A percentile compares a stretch with the other conserved stretches of the same genome.
These are phyloP conservation scores for Pediacus dermestoides DNA, from an alignment of 2,888 invertebrate genomes.

Conservation along the genomic window DNA sequence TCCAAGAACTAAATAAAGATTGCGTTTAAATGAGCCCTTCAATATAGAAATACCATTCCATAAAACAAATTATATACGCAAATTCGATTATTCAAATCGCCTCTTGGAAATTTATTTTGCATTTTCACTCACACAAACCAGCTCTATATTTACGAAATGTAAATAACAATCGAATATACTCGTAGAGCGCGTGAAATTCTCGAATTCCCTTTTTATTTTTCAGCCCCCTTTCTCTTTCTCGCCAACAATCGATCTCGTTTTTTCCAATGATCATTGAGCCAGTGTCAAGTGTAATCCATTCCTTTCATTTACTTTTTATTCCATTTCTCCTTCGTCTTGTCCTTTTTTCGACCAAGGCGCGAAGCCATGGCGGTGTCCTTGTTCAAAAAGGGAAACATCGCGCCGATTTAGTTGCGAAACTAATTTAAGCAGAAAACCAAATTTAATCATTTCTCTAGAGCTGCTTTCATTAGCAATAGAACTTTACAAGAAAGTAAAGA, in stretches of 20 bases:
- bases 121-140: conserved; percentile 26
- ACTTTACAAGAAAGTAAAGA: conserved; percentile 46
- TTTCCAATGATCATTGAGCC: conserved; percentile 39
- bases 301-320: conserved; percentile 32
- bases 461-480: conserved; percentile 47
- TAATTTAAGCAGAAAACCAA: conserved; percentile 46
- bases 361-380: conserved; percentile 12
- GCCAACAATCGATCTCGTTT: conserved; percentile 35
- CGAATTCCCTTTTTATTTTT: no score
- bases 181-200: conserved; percentile 18
- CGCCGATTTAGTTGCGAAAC: conserved; percentile 39
- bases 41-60: conserved; percentile 33
- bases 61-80: conserved; percentile 45
- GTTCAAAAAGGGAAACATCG: conserved; percentile 27
- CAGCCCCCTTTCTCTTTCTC: conserved; percentile 22
- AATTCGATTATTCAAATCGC: conserved; percentile 46
- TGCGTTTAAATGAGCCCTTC: no score
- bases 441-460: conserved; percentile 46
- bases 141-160: conserved; percentile 38
- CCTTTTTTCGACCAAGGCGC: conserved; percentile 12
- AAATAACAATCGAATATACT: conserved; percentile 43
- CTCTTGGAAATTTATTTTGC: conserved; percentile 42
- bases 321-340: conserved; percentile 18
- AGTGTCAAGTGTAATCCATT: conserved; percentile 42
- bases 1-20: no score